Evolutionary conservation across 2,888 invertebrate species (phyloP).

Genomic region (Spilosoma lubricipeda): DNA sequence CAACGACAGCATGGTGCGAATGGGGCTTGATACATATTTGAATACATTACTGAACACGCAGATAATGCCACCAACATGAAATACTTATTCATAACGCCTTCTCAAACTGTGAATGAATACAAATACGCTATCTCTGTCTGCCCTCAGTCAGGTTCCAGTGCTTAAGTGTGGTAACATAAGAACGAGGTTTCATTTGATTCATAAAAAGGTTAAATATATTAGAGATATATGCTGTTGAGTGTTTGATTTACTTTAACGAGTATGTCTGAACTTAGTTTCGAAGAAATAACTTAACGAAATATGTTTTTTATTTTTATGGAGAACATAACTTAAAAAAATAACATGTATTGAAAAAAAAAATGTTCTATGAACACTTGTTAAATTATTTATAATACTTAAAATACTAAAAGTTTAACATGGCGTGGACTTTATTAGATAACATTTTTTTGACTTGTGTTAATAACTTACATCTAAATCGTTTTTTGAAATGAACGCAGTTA

Average conservation of each 20-base stretch:
- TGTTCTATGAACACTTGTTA: too few relatives aligned
- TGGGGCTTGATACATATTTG: conserved; percentile 85
- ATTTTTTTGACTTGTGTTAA: not conserved
- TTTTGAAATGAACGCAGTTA: not conserved
- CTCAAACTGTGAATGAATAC: conserved; percentile 76
- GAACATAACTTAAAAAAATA: not conserved
- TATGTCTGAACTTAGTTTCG: not conserved
- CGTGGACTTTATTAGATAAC: not conserved
- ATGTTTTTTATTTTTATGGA: not conserved
- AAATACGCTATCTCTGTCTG: conserved; percentile 58
- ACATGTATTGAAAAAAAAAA: not conserved
- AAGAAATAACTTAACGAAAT: not conserved
- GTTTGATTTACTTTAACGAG: not conserved
- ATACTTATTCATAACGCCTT: conserved; percentile 83
- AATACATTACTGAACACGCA: conserved; percentile 84
- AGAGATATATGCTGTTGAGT: not conserved
- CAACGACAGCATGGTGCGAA: conserved; percentile 81
- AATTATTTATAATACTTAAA: not conserved
- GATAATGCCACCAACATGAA: conserved; percentile 79
- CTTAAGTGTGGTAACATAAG: conserved; percentile 29
- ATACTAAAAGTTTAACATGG: not conserved
- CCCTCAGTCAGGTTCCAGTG: conserved; percentile 23
- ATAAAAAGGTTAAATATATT: conserved; percentile 3
- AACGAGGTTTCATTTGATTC: conserved; percentile 18
- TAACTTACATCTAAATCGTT: not conserved